Evolutionary conservation across 1,140 invertebrate species (phyloP).

Genomic region (Heliconius himera): DNA sequence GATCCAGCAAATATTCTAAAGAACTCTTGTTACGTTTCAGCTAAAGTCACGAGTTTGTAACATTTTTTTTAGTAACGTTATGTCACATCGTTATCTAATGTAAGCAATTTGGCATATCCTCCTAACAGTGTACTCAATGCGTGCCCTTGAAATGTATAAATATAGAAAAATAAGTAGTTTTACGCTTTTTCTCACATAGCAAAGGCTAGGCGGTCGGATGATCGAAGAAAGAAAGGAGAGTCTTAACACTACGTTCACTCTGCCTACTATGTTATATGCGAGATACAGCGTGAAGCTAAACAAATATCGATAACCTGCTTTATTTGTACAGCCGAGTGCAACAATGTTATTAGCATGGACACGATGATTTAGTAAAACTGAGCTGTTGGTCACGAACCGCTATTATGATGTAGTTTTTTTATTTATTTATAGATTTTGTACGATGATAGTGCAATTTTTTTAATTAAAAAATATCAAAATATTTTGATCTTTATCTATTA

Average conservation of each 20-base stretch:
- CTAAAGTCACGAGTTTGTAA: conserved; percentile 12
- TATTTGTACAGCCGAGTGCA: background rate
- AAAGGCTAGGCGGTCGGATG: too few species aligned
- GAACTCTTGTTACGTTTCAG: background rate
- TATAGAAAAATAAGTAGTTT: conserved; percentile 25
- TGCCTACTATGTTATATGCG: background rate
- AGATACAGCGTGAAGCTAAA: background rate
- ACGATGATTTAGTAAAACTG: background rate
- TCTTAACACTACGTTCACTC: background rate
- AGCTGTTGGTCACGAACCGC: background rate
- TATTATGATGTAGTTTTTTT: background rate
- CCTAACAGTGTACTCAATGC: conserved; percentile 24
- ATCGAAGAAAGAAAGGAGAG: too few species aligned
- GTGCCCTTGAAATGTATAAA: conserved; percentile 33
- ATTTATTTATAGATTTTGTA: background rate
- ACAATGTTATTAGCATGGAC: background rate
- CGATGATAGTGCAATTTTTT: background rate
- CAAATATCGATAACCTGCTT: background rate
- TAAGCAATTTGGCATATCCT: conserved; percentile 27
- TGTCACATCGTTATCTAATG: conserved; percentile 28
- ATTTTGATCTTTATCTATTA: too few species aligned
- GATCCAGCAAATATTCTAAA: background rate
- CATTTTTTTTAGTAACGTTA: conserved; percentile 7
- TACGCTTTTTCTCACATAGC: too few species aligned
- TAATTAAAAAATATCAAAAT: background rate